Conservation (phyloP, 2,888 invertebrate species). For the Lottia scabra region DNA sequence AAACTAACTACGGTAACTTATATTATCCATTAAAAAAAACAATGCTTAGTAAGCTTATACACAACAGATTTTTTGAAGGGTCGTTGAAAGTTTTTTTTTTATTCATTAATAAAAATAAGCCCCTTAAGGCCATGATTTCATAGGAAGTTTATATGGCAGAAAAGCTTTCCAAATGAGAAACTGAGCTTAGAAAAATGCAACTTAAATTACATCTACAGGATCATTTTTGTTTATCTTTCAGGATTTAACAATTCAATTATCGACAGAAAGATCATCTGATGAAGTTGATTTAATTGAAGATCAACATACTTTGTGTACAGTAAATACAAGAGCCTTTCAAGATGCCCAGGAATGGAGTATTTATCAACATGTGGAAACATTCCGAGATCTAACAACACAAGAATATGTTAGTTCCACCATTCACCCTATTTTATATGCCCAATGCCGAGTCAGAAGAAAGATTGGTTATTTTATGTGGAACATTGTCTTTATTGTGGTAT, state of each 20-base stretch:
- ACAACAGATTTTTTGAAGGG: too few species aligned
- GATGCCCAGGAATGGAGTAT: slow-evolving; percentile 53
- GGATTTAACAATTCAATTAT: slow-evolving; percentile 53
- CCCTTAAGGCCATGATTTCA: too few species aligned
- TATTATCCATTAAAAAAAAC: too few species aligned
- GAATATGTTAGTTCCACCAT: slow-evolving; percentile 49
- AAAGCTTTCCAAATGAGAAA: too few species aligned
- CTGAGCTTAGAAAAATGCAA: too few species aligned
- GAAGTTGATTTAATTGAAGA: slow-evolving; percentile 52
- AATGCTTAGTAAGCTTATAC: too few species aligned
- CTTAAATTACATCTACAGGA: background rate
- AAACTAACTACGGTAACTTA: too few species aligned
- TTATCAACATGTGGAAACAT: slow-evolving; percentile 53
- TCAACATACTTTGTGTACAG: slow-evolving; percentile 42
- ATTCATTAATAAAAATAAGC: too few species aligned
- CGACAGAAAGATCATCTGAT: slow-evolving; percentile 41
- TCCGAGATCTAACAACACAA: slow-evolving; percentile 40
- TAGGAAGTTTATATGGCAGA: too few species aligned
- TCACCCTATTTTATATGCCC: slow-evolving; percentile 50
- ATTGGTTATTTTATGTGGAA: slow-evolving; percentile 61
- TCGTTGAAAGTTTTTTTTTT: too few species aligned
- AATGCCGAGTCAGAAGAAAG: slow-evolving; percentile 50
- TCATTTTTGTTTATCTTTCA: slow-evolving; percentile 30
- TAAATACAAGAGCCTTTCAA: slow-evolving; percentile 49
- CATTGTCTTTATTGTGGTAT: slow-evolving; percentile 55